Percentiles rank a stretch among this genome's conserved stretches.
These are phyloP conservation scores for Ceyx erithaca DNA, from an alignment of 2,797 vertebrate genomes.

Conservation along the genomic window DNA sequence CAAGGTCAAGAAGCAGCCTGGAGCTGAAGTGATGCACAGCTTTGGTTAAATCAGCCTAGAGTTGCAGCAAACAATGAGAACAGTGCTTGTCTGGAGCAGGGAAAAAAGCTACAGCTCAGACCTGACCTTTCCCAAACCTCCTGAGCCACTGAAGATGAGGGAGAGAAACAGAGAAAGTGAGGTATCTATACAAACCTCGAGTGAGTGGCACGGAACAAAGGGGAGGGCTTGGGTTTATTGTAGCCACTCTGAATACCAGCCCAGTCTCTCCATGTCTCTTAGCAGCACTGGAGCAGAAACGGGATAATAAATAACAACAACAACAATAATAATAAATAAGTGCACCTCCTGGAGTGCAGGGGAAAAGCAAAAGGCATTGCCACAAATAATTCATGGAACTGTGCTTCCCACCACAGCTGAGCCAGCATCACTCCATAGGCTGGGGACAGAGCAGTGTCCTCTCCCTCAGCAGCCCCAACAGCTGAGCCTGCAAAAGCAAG, in stretches of 20 bases:
- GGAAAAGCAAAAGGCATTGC: background rate
- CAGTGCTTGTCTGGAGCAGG: background rate
- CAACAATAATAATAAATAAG: background rate
- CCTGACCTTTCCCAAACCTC: conserved; percentile 58
- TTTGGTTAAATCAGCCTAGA: background rate
- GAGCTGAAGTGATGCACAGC: background rate
- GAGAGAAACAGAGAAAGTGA: background rate
- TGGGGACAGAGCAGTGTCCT: background rate
- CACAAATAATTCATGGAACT: background rate
- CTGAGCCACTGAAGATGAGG: background rate
- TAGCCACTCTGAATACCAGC: background rate
- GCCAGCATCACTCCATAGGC: background rate
- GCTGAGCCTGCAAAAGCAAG: background rate
- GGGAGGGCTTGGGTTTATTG: background rate
- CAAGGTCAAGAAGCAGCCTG: background rate
- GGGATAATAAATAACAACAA: conserved; percentile 26
- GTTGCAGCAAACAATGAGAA: background rate
- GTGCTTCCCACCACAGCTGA: background rate
- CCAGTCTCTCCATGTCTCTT: background rate
- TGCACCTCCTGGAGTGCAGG: background rate
- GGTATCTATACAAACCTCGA: background rate
- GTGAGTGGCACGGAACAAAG: background rate
- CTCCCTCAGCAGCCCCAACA: background rate
- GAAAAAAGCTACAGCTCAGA: background rate
- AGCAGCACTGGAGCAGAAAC: background rate